Evolutionary conservation across 2,888 invertebrate genomes (phyloP), one percentile per base, ranked within the genome.

Genomic region (Drosophila anomalata): DNA sequence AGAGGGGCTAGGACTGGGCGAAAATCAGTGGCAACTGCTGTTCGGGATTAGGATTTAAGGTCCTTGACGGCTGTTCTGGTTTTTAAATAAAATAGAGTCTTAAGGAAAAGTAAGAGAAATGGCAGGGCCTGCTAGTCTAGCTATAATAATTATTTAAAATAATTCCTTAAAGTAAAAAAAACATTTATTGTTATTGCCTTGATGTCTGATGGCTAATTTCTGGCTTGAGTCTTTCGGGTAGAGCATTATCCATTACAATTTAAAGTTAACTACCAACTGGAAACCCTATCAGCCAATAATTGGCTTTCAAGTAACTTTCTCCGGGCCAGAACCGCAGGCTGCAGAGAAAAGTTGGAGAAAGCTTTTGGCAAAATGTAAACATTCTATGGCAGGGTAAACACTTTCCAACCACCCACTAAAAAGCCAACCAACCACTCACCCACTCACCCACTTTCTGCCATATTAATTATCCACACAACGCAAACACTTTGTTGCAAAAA

Each of bases 401-500:
- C 39, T n/a, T 12, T 39, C 7, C 8, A 39, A 39, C n/a, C n/a
- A 39, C 14, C 14, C 14, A n/a, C 7, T 4, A 17, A 56, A 24
- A 31, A 46, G 9, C 44, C 44, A 44, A 14, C 14, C 17, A 41
- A 52, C 26, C n/a, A 39, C 2, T 9, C 33, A 14, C 2, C 14
- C 33, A 20, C 11, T 11, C 41, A 31, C n/a, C 22, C 51, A 36
- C 39, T 55, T 48, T 47, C 31, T 48, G 76, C 61, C 72, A 74
- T 78, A 87, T 87, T 87, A 81, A 81, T 81, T 81, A 81, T 84
- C 76, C 73, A 80, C 70, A 76, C 63, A 78, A 76, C 50, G 66
- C 77, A 82, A 84, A 77, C 86, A 80, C 74, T 87, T 87, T 81
- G 84, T 76, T 80, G 87, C 78, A 75, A 63, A 68, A 67, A 73